These are phyloP conservation scores for Sander vitreus DNA, from an alignment of 2,113 vertebrate genomes.

Conservation along the genomic window DNA sequence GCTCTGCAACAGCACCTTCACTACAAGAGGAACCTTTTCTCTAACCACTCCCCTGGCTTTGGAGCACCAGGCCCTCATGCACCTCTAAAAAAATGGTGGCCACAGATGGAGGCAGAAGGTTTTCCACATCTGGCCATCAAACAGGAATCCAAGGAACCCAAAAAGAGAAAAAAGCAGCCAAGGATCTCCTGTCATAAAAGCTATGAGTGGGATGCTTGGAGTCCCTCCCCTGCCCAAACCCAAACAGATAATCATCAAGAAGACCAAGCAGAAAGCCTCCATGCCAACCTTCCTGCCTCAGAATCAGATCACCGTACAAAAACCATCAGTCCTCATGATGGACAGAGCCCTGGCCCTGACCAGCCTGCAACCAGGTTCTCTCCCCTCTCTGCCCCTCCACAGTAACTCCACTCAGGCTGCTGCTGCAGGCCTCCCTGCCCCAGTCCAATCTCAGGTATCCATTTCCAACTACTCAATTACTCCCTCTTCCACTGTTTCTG, in stretches of 20 bases:
- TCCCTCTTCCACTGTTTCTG: slow-evolving; percentile 62
- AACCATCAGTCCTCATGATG: slow-evolving; percentile 75
- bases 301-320: slow-evolving; percentile 89
- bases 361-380: slow-evolving; percentile 70
- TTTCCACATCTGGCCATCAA: slow-evolving; percentile 81
- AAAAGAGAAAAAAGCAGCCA: slow-evolving; percentile 86
- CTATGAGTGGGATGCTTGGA: slow-evolving; percentile 66
- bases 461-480: slow-evolving; percentile 74
- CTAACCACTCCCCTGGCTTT: slow-evolving; percentile 78
- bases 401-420: slow-evolving; percentile 82
- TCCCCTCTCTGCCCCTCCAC: slow-evolving; percentile 67
- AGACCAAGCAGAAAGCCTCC: slow-evolving; percentile 90
- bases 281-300: slow-evolving; percentile 91
- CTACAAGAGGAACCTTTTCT: slow-evolving; percentile 94
- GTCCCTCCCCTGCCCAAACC: slow-evolving; percentile 84
- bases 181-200: slow-evolving; percentile 83
- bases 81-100: slow-evolving; percentile 88
- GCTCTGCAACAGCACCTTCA: slow-evolving; percentile 97
- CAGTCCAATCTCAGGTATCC: slow-evolving; percentile 95
- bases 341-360: slow-evolving; percentile 66
- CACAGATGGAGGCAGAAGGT: slow-evolving; percentile 79
- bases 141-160: slow-evolving; percentile 91
- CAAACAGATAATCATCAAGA: slow-evolving; percentile 93
- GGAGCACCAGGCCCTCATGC: slow-evolving; percentile 57
- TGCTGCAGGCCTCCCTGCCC: slow-evolving; percentile 80